Conservation (phyloP, 2,113 vertebrate genomes). For the Cervus canadensis region DNA sequence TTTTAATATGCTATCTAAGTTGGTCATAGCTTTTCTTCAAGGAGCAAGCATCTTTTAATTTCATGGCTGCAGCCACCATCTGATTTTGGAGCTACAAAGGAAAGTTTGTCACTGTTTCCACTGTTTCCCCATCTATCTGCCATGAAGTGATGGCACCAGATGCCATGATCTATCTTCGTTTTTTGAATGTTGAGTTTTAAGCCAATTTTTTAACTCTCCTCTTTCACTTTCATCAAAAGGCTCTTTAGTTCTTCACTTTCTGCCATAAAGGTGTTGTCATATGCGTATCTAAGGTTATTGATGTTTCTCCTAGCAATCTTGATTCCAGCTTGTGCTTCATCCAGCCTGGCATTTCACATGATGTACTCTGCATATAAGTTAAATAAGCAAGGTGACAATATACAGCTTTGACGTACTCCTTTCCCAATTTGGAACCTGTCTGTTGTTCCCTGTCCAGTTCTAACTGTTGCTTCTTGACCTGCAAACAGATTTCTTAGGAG, state of each 20-base stretch:
- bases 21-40: not conserved
- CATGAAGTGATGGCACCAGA: not conserved
- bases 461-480: not conserved
- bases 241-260: not conserved
- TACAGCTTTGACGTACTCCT: not conserved
- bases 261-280: not conserved
- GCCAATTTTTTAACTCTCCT: not conserved
- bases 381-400: not conserved
- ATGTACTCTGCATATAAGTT: not conserved
- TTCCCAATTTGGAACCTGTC: not conserved
- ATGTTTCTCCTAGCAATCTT: not conserved
- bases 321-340: not conserved
- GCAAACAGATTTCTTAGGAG: not conserved
- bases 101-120: not conserved
- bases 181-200: not conserved
- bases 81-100: not conserved
- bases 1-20: not conserved
- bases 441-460: not conserved
- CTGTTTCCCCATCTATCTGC: not conserved
- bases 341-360: not conserved
- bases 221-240: not conserved
- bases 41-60: not conserved
- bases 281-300: not conserved
- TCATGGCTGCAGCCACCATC: not conserved
- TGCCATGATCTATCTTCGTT: not conserved